A percentile compares a stretch with the other conserved stretches of the same genome.
These are phyloP conservation scores for Ashinkailepas kermadecensis DNA, from an alignment of 2,888 invertebrate species.

Conservation along the genomic window DNA sequence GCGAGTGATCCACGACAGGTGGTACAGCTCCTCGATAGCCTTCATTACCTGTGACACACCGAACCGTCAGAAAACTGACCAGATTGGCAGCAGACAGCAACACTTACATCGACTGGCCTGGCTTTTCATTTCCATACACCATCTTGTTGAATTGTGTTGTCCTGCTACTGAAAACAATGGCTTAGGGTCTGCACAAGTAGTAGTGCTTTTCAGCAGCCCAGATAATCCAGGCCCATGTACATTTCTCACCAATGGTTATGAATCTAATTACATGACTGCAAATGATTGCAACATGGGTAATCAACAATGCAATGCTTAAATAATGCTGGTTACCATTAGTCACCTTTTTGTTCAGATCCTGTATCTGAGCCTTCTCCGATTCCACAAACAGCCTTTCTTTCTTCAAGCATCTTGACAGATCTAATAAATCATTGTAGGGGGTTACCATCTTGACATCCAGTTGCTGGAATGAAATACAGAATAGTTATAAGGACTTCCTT, in stretches of 20 bases:
- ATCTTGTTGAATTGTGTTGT: too few relatives aligned
- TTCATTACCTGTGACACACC: constrained; percentile 44
- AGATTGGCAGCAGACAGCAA: background rate
- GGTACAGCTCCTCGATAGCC: constrained; percentile 54
- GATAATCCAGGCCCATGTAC: too few relatives aligned
- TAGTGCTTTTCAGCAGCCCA: too few relatives aligned
- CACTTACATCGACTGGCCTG: background rate
- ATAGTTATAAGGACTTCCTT: too few relatives aligned
- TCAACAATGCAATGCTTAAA: background rate
- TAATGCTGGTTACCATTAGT: background rate
- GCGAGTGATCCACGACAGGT: constrained; percentile 78
- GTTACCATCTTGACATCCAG: background rate
- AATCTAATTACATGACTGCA: background rate
- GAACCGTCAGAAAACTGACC: background rate
- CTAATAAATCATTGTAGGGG: background rate
- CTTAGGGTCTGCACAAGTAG: too few relatives aligned
- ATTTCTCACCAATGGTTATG: too few relatives aligned
- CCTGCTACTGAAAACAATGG: too few relatives aligned
- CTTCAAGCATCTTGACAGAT: constrained; percentile 31
- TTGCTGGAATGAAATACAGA: too few relatives aligned
- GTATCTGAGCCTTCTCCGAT: constrained; percentile 32
- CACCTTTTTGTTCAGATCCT: constrained; percentile 31
- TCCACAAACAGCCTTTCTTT: constrained; percentile 31
- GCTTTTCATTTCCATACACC: too few relatives aligned
- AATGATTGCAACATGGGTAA: background rate